Percentiles rank a stretch among this genome's conserved stretches.
Conservation (phyloP, 2,113 vertebrate genomes). For the Tichodroma muraria region DNA sequence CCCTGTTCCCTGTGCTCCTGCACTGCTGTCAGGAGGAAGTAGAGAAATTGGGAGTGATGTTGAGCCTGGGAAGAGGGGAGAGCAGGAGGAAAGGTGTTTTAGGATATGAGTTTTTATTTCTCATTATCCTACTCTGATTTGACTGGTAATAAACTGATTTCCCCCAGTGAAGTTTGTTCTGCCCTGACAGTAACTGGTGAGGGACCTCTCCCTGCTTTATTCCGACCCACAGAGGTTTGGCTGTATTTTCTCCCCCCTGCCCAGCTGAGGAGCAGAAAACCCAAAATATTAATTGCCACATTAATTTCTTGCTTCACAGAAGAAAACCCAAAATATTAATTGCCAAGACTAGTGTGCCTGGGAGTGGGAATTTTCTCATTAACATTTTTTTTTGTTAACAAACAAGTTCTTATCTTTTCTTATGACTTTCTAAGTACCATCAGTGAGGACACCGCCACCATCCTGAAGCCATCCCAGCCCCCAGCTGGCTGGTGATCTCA, state of each 20-base stretch:
- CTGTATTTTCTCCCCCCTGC: neutral
- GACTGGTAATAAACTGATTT: neutral
- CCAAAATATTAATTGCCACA: too few species aligned
- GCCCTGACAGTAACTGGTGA: neutral
- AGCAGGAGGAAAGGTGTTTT: neutral
- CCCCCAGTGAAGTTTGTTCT: neutral
- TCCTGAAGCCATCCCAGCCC: neutral
- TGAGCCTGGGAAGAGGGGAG: neutral
- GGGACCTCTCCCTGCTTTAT: neutral
- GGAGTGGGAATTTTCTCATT: neutral
- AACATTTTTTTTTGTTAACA: neutral
- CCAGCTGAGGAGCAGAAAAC: neutral
- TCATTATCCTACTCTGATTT: neutral
- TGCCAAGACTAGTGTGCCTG: neutral
- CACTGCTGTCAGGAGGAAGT: neutral
- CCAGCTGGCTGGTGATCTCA: neutral
- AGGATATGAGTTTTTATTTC: neutral
- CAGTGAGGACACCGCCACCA: neutral
- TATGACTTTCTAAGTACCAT: neutral
- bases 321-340: neutral
- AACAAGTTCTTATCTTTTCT: neutral
- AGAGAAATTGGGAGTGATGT: neutral
- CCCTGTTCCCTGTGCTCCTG: neutral
- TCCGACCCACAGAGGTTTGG: accelerated
- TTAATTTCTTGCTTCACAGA: neutral